phyloP scores from a whole-genome alignment of 2,888 invertebrate species.

The Caenorhabditis sp. region DNA sequence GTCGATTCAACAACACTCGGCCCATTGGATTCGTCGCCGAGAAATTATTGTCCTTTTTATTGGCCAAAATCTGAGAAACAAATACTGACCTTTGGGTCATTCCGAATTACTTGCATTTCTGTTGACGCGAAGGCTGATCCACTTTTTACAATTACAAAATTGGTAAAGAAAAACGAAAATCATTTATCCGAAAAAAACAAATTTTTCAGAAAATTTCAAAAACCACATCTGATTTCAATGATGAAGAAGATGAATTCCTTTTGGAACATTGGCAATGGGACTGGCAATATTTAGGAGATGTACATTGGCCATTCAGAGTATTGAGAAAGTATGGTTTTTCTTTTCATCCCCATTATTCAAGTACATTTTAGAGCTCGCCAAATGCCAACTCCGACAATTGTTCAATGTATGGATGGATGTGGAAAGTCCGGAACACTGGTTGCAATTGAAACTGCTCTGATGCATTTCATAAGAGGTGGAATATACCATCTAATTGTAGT shows the following conservation, averaged over 20 bases:
- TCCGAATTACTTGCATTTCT: conserved; percentile 43
- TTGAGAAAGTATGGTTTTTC: conserved; percentile 53
- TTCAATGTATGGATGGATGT: conserved; percentile 68
- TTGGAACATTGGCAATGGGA: conserved; percentile 69
- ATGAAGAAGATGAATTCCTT: conserved; percentile 45
- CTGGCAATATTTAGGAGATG: conserved; percentile 63
- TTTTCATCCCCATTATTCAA: not conserved
- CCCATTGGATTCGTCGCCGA: conserved; percentile 32
- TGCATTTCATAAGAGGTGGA: conserved; percentile 43
- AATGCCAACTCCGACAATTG: conserved; percentile 58
- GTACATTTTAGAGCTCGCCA: conserved; percentile 68
- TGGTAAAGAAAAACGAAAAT: conserved; percentile 33
- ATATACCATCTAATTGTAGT: not conserved
- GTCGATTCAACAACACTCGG: conserved; percentile 53
- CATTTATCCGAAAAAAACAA: no score
- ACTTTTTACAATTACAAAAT: conserved; percentile 60
- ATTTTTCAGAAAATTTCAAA: conserved; percentile 29
- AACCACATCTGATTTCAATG: conserved; percentile 17
- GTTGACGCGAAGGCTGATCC: conserved; percentile 63
- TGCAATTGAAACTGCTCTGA: conserved; percentile 62
- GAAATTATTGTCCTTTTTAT: conserved; percentile 60
- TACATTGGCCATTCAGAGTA: conserved; percentile 66
- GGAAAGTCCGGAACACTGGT: conserved; percentile 66
- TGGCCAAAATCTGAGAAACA: conserved; percentile 62
- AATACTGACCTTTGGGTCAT: conserved; percentile 43